Conservation (phyloP, 2,797 vertebrate genomes). For the Falco biarmicus region DNA sequence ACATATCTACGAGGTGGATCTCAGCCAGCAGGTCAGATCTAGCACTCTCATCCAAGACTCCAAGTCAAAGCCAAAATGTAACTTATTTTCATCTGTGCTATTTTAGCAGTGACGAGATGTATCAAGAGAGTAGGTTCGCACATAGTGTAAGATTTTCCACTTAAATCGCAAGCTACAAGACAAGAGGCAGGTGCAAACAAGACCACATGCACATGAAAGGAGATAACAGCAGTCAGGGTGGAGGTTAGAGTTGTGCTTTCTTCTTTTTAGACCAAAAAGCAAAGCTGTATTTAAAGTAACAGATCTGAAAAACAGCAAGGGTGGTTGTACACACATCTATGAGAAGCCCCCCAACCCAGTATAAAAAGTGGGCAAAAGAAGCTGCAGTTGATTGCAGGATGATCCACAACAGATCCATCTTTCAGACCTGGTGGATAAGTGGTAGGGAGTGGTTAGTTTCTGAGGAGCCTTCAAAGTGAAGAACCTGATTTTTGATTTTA, state of each 20-base stretch:
- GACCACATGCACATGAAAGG: slow-evolving; percentile 23
- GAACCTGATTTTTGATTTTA: not conserved
- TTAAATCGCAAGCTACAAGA: slow-evolving; percentile 4
- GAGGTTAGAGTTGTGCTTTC: not conserved
- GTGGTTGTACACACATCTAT: not conserved
- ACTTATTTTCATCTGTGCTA: slow-evolving; percentile 61
- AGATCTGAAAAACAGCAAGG: not conserved
- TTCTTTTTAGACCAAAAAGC: not conserved
- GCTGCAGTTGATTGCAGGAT: not conserved
- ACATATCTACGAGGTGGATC: slow-evolving; percentile 27
- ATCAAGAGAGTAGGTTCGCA: not conserved
- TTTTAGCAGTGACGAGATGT: slow-evolving; percentile 58
- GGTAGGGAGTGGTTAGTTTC: not conserved
- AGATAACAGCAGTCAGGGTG: not conserved
- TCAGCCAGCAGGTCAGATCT: slow-evolving; percentile 50
- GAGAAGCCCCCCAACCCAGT: not conserved
- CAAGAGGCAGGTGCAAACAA: slow-evolving; percentile 59
- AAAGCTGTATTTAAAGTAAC: not conserved
- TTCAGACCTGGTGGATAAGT: not conserved
- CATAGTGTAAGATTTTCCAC: slow-evolving; percentile 58
- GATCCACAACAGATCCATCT: not conserved
- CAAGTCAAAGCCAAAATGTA: slow-evolving; percentile 43
- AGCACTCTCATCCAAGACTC: slow-evolving; percentile 36
- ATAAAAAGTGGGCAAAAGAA: not conserved
- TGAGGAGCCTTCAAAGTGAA: not conserved